Conservation (phyloP, 2,113 vertebrate genomes). For the Chloroceryle aenea region DNA sequence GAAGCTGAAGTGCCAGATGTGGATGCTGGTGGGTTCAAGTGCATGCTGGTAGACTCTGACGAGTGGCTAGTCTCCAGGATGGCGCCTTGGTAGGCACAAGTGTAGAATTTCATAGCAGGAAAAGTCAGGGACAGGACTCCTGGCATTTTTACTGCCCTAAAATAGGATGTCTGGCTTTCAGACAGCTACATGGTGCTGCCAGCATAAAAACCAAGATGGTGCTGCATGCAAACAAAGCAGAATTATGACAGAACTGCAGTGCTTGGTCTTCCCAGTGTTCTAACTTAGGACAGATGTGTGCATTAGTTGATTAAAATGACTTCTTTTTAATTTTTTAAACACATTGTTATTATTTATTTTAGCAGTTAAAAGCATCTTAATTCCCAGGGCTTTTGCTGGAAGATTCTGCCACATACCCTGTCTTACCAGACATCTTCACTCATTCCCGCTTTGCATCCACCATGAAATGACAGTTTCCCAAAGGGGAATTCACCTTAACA, state of each 20-base stretch:
- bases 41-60: not conserved
- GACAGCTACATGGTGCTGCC: not conserved
- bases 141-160: not conserved
- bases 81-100: not conserved
- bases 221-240: not conserved
- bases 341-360: not conserved
- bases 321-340: not conserved
- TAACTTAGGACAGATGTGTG: not conserved
- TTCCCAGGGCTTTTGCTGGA: constrained; percentile 13
- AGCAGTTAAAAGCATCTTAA: not conserved
- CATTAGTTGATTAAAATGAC: not conserved
- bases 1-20: not conserved
- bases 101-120: not conserved
- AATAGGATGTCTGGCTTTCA: not conserved
- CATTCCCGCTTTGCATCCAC: constrained; percentile 17
- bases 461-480: not conserved
- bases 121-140: not conserved
- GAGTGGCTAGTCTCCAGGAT: not conserved
- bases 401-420: not conserved
- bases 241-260: not conserved
- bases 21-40: not conserved
- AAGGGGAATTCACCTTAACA: not conserved
- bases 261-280: not conserved
- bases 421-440: not conserved
- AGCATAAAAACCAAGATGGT: not conserved